These are phyloP conservation scores for Stegana nigrithorax DNA, from an alignment of 2,888 invertebrate genomes.

Conservation along the genomic window DNA sequence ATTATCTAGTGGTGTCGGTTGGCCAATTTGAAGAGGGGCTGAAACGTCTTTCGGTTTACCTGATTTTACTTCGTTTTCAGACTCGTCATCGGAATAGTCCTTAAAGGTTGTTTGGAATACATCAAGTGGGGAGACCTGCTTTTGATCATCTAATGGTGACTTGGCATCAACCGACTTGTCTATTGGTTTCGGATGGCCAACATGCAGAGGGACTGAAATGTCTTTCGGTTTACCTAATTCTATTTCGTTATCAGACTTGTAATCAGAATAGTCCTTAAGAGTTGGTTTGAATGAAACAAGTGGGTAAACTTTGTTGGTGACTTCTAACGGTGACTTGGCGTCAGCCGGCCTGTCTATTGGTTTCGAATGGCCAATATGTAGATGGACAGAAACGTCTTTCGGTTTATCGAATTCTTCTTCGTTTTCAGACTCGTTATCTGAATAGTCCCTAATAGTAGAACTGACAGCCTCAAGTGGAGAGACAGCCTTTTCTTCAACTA, in stretches of 20 bases:
- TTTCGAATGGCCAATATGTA: neutral
- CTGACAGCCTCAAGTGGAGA: neutral
- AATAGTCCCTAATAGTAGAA: neutral
- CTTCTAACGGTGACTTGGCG: neutral
- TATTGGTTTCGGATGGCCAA: neutral
- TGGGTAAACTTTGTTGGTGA: neutral
- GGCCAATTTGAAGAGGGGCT: neutral
- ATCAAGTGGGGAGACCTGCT: neutral
- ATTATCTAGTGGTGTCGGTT: neutral
- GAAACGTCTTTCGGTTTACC: neutral
- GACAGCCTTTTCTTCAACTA: neutral
- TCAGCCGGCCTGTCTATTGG: neutral
- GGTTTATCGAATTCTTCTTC: slow-evolving; percentile 5
- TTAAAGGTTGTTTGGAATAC: neutral
- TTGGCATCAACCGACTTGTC: neutral
- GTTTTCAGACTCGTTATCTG: slow-evolving; percentile 18
- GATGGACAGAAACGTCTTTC: too few relatives aligned
- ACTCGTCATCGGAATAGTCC: neutral
- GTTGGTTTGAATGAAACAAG: neutral
- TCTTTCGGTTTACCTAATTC: slow-evolving; percentile 1
- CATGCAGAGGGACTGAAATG: neutral
- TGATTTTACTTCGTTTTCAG: neutral
- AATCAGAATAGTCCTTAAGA: slow-evolving; percentile 5
- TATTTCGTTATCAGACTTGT: slow-evolving; percentile 19
- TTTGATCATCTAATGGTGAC: neutral